Evolutionary conservation across 2,888 invertebrate genomes (phyloP), one percentile per base, ranked within the genome.

Genomic region (Octonoba sinensis): DNA sequence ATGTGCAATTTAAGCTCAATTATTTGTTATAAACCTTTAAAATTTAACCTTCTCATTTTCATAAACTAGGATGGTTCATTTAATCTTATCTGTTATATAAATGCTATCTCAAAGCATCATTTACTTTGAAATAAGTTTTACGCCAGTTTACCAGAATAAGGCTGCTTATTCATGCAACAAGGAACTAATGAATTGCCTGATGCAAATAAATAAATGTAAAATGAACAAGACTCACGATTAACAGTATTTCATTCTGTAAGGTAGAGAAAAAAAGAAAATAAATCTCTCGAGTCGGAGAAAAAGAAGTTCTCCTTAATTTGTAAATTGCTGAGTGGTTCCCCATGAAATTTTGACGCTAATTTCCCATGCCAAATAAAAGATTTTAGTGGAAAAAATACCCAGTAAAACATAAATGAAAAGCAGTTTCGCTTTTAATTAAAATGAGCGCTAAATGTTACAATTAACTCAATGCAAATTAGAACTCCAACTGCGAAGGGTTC

Each of bases 321-420:
- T 57, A 65, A 73, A 73, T 73, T 73, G 65, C 73, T 18, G 36
- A 54, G 64, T 65, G 49, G 56, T 54, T 65, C 59, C 65, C 73
- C 65, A 44, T 65, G 73, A 65, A 65, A 65, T 65, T 65, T 73
- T 20, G 46, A 73, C 46, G 73, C 44, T 73, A 73, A 73, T 73
- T 73, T 64, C 65, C 54, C 65, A 27, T 46, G 54, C 46, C 46
- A 54, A 73, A 20, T 44, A 20, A 66, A 66, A 66, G 22, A 20
- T 11, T 46, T 13, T 18, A 3, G 15, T 24, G 11, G 49, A 20
- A 66, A 66, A 66, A 49, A 66, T 20, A 18, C 16, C 12, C 44
- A 22, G 22, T 4, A 69, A 69, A 44, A 1, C 20, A 24, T 46
- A 15, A 3, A 36, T 22, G 62, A 16, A 59, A 62, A 51, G 62